These are phyloP conservation scores for Tiaroga cobitis DNA, from an alignment of 2,797 vertebrate species.

Conservation along the genomic window DNA sequence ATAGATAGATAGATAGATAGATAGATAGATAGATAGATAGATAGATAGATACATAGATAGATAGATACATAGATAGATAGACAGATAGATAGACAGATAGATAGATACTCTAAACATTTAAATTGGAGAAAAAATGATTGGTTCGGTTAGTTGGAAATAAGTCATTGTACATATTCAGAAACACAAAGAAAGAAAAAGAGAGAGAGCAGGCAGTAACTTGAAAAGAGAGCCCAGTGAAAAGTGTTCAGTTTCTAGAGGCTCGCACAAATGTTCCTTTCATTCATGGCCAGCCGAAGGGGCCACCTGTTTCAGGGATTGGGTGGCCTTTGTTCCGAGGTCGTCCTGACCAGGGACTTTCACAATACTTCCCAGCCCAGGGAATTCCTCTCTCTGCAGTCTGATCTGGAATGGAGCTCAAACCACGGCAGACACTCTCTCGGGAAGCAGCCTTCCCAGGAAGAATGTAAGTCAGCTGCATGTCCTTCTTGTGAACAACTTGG, in stretches of 20 bases:
- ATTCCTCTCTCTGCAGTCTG: conserved; percentile 58
- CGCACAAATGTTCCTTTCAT: conserved; percentile 77
- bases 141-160: neutral
- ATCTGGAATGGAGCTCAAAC: conserved; percentile 46
- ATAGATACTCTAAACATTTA: neutral
- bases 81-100: neutral
- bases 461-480: conserved; percentile 46
- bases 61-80: neutral
- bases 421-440: conserved; percentile 34
- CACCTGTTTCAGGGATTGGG: conserved; percentile 80
- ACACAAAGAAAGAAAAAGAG: conserved; percentile 9
- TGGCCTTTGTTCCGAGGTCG: conserved; percentile 79
- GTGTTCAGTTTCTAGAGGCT: conserved; percentile 63
- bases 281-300: conserved; percentile 71
- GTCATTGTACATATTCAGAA: conserved; percentile 9
- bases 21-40: neutral
- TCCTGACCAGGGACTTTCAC: conserved; percentile 71
- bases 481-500: conserved; percentile 31
- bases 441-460: conserved; percentile 38
- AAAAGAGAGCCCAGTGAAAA: conserved; percentile 53
- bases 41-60: neutral
- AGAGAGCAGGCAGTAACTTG: conserved; percentile 25
- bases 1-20: neutral
- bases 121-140: neutral
- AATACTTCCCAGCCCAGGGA: conserved; percentile 67